Base-by-base conservation (phyloP, 1,140 invertebrate species). In the Campodea augens region DNA sequence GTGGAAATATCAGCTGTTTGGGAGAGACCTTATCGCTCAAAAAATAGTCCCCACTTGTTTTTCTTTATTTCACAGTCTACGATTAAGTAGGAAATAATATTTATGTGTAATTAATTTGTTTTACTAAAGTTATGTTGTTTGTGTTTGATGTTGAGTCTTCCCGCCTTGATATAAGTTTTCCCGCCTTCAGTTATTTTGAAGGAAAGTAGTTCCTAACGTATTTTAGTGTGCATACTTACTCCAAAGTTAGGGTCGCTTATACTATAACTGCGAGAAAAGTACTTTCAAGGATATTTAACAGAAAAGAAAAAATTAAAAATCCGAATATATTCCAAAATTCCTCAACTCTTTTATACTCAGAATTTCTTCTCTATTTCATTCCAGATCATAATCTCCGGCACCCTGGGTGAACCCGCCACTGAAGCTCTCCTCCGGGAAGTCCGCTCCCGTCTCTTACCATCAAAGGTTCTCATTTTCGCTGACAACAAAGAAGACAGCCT, bases 381-480 rank as follows among this genome's bases (percentile, higher is more conserved):
- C 19, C 45, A 53, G 22, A 54, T 60, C 57, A 57, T 61, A 13
- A 56, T 83, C 45, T 66, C 73, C 23, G 77, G 77, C 3, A 68
- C 72, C 13, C 66, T 69, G 7, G 68, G 72, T 38, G 72, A 75
- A 44, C 71, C 77, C 15, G 53, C 56, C 20, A 81, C 81, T 1
- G 58, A 74, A 51, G 73, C 70, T 13, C 61, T 87, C 45, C 60
- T 84, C 22, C 67, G 69, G 46, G 74, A 74, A 23, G 72, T 81
- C 21, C 70, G 76, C 42, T 63, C 70, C 38, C 69, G 70, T 22
- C 69, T 77, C 37, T 65, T 85, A 44, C 77, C 81, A 0, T 77
- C 76, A 38, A 70, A 77, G 54, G 69, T 84, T 23, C 60, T 86
- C 1, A 63, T 78, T 1, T 63, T 82, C 1, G 71, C 72, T 15